Conservation (phyloP, 2,888 invertebrate species). For the Chaitophorus viminalis region DNA sequence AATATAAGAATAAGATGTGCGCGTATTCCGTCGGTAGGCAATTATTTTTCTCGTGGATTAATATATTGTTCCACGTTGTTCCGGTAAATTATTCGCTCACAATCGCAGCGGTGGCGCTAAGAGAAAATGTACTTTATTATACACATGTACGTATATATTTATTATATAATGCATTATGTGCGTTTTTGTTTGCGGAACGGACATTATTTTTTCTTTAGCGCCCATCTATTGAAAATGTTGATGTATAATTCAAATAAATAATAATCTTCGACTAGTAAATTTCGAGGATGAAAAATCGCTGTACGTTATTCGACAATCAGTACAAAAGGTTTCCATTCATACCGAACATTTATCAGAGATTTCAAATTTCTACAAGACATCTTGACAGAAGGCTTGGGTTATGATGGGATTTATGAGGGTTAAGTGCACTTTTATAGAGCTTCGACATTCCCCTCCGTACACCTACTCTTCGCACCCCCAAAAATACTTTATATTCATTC, state of each 20-base stretch:
- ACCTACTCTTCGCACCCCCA: not conserved
- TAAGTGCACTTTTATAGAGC: constrained; percentile 58
- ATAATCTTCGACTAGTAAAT: constrained; percentile 24
- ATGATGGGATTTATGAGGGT: constrained; percentile 57
- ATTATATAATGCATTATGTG: not conserved
- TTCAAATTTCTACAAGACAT: constrained; percentile 38
- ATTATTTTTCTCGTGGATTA: not conserved
- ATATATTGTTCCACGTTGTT: not conserved
- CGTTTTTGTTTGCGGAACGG: not conserved
- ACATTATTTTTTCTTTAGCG: not conserved
- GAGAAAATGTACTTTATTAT: not conserved
- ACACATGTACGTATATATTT: not conserved
- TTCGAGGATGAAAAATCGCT: constrained; percentile 22
- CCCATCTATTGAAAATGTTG: constrained; percentile 1
- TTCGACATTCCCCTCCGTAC: constrained; percentile 30
- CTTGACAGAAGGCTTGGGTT: constrained; percentile 41
- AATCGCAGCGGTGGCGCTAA: not conserved
- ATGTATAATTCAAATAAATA: constrained; percentile 47
- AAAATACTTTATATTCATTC: constrained; percentile 46
- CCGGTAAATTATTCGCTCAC: not conserved
- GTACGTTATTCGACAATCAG: constrained; percentile 35
- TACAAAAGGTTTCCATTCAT: constrained; percentile 42
- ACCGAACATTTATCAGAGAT: constrained; percentile 41
- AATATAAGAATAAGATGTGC: not conserved
- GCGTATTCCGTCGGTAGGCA: not conserved